These are phyloP conservation scores for Lordiphosa mommai DNA, from an alignment of 1,140 invertebrate species.

Conservation along the genomic window DNA sequence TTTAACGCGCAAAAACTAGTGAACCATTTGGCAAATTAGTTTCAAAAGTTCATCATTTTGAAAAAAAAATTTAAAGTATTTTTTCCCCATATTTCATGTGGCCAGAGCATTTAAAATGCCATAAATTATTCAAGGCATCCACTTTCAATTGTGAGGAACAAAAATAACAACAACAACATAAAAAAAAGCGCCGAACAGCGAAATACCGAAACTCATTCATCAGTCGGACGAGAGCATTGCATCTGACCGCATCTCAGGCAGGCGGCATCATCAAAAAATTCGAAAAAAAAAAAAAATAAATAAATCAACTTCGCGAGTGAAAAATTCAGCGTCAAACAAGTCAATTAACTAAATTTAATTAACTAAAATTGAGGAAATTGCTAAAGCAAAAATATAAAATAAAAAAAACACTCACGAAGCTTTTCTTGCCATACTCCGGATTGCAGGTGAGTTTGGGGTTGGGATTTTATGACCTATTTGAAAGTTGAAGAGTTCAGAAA, in stretches of 20 bases:
- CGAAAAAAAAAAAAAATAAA: not conserved
- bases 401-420: slow-evolving; percentile 16
- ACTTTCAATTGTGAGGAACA: slow-evolving; percentile 42
- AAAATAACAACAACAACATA: slow-evolving; percentile 39
- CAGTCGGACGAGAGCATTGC: slow-evolving; percentile 65
- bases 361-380: not conserved
- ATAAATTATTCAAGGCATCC: slow-evolving; percentile 68
- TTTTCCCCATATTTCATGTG: slow-evolving; percentile 8
- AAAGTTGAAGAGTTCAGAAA: slow-evolving; percentile 22
- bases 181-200: slow-evolving; percentile 23
- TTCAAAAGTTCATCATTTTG: not conserved
- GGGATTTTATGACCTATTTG: slow-evolving; percentile 42
- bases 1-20: not conserved
- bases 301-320: slow-evolving; percentile 19
- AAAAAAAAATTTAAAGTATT: slow-evolving; percentile 1
- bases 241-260: slow-evolving; percentile 47
- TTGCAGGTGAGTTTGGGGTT: slow-evolving; percentile 37
- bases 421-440: slow-evolving; percentile 21
- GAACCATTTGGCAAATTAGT: not conserved
- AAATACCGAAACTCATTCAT: slow-evolving; percentile 22
- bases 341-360: slow-evolving; percentile 27
- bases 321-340: slow-evolving; percentile 25
- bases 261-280: slow-evolving; percentile 9
- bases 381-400: not conserved
- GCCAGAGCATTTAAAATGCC: slow-evolving; percentile 36